Conservation (phyloP, 2,113 vertebrate genomes). For the Grantiella picta region DNA sequence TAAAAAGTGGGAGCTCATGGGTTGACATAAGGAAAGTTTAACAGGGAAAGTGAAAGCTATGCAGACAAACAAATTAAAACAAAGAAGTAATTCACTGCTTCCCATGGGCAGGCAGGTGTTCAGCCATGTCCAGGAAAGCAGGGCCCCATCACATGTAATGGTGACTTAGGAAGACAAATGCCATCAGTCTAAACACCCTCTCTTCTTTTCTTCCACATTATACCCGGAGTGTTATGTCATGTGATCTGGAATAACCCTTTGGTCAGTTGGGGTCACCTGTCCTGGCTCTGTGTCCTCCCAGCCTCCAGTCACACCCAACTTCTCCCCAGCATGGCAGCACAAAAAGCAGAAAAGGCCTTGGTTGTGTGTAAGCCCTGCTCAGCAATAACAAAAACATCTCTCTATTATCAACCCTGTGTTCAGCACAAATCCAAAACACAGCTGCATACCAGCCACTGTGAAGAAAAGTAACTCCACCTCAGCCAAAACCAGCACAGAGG, state of each 20-base stretch:
- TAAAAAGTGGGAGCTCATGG: not conserved
- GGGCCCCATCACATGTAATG: not conserved
- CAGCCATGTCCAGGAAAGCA: not conserved
- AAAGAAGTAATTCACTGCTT: not conserved
- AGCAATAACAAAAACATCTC: not conserved
- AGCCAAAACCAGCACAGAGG: not conserved
- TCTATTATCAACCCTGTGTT: not conserved
- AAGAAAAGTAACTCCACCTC: not conserved
- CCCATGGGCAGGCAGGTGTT: not conserved
- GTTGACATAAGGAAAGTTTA: not conserved
- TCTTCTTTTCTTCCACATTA: not conserved
- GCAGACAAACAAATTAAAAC: not conserved
- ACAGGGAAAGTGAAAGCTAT: not conserved
- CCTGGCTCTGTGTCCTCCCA: not conserved
- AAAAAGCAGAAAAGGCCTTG: not conserved
- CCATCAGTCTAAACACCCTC: not conserved
- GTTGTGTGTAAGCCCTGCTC: not conserved
- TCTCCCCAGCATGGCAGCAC: not conserved
- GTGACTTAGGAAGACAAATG: not conserved
- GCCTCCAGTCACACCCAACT: accelerated
- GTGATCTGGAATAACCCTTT: not conserved
- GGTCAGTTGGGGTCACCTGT: not conserved
- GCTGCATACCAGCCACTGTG: not conserved
- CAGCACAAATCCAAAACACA: not conserved
- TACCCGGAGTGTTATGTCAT: not conserved